Conservation (phyloP, 92 coral and sea anemone species). For the Desmophyllum pertusum region DNA sequence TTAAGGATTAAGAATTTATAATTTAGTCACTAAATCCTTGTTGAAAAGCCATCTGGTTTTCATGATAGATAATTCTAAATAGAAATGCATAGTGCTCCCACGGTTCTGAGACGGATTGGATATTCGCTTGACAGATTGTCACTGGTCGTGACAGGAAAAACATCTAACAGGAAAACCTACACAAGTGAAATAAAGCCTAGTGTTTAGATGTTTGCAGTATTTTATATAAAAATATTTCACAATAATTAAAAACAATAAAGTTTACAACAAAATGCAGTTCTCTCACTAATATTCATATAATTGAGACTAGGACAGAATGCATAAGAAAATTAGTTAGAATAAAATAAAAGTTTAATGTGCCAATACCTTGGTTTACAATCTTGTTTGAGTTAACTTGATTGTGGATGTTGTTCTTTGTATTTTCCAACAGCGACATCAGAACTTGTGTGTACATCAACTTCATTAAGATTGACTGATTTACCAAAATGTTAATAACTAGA, state of each 20-base stretch:
- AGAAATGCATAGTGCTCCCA: conserved; percentile 84
- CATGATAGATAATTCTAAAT: conserved; percentile 73
- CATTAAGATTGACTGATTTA: conserved; percentile 68
- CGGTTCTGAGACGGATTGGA: conserved; percentile 66
- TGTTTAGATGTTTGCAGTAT: too few species aligned
- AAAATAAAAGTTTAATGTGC: not conserved
- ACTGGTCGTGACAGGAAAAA: conserved; percentile 46
- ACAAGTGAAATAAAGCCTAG: not conserved
- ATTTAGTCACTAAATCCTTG: conserved; percentile 65
- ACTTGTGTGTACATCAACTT: conserved; percentile 68
- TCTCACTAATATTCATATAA: too few species aligned
- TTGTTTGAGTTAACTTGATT: conserved; percentile 14
- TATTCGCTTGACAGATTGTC: conserved; percentile 28
- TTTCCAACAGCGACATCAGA: conserved; percentile 42
- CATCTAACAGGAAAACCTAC: conserved; percentile 52
- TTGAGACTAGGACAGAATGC: not conserved
- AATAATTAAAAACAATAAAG: too few species aligned
- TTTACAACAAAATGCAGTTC: not conserved
- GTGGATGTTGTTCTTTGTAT: conserved; percentile 6
- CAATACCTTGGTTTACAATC: conserved; percentile 24
- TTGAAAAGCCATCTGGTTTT: conserved; percentile 57
- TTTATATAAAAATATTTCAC: too few species aligned
- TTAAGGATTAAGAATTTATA: too few species aligned
- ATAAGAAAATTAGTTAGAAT: not conserved
- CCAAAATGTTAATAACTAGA: conserved; percentile 80